Evolutionary conservation across 2,113 vertebrate genomes (phyloP), one percentile per base, ranked within the genome.

Genomic region (Cyrtonyx montezumae): DNA sequence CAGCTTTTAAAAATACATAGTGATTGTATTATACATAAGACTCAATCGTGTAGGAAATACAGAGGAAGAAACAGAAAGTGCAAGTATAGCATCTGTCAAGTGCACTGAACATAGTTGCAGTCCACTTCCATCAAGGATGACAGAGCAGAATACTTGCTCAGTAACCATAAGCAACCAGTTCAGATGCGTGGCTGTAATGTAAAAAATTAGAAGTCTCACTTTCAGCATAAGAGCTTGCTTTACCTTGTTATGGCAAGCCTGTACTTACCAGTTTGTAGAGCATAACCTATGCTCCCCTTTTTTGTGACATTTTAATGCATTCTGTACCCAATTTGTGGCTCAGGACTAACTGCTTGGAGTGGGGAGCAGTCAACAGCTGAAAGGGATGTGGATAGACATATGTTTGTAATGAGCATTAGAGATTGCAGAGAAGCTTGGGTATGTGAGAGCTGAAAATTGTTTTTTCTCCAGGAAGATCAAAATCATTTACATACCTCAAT

Each of bases 391-490:
- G 36, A 53, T 37, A 53, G 28, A 77, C 37, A 86, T 63, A n/a
- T 74, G 70, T 74, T 21, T 16, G 6, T 48, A 62, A 70, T 58
- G 17, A 23, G 12, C 5, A 3, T 23, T 28, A 66, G 61, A 70
- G 8, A 34, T 73, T 73, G 48, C 63, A 43, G 25, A 68, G 26
- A 9, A 58, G 15, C 69, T 68, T 67, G 42, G 15, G 19, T 30
- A n/a, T 58, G 17, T 51, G 49, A 77, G 74, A 70, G 79, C 15
- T 22, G 13, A 37, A 91, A 81, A 75, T 81, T 26, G n/a, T 9
- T 58, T 87, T 43, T 85, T 81, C 79, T 48, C 75, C 58, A 48
- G 11, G 51, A 61, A 61, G 63, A 82, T 68, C 76, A 94, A 87
- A 73, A 85, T 69, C 21, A 79, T 55, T 95, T 87, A n/a, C n/a